Percentiles rank a stretch among this genome's conserved stretches.
Evolutionary conservation across 2,888 invertebrate genomes (phyloP).

Genomic region (Scrobipalpa costella): DNA sequence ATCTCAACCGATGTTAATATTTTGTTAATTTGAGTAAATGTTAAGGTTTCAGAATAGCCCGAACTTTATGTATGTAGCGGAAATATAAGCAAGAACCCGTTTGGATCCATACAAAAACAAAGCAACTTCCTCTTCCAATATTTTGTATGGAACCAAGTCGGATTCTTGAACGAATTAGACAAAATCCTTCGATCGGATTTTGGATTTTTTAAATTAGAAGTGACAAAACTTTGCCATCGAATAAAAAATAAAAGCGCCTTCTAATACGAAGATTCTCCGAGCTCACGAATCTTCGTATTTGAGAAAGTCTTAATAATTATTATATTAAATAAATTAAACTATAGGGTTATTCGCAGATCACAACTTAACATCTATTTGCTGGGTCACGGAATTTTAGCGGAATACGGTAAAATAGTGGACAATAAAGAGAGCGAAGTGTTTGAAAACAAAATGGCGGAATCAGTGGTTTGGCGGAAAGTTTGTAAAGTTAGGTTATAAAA

Average conservation of each 20-base stretch:
- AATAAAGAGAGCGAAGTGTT: conserved; percentile 62
- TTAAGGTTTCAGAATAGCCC: conserved; percentile 41
- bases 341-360: conserved; percentile 77
- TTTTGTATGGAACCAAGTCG: conserved; percentile 71
- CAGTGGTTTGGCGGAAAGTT: conserved; percentile 48
- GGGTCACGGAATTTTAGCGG: conserved; percentile 60
- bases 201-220: neutral
- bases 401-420: conserved; percentile 58
- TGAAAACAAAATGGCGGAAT: conserved; percentile 50
- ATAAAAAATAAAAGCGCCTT: conserved; percentile 50
- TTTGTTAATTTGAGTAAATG: conserved; percentile 36
- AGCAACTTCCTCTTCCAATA: conserved; percentile 78
- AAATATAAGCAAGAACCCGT: conserved; percentile 60
- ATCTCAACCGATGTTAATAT: conserved; percentile 49
- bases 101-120: conserved; percentile 67
- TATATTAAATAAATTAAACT: conserved; percentile 54
- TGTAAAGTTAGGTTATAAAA: conserved; percentile 60
- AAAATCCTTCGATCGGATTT: neutral
- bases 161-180: conserved; percentile 57
- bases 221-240: conserved; percentile 59
- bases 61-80: conserved; percentile 1
- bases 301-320: conserved; percentile 38
- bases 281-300: conserved; percentile 76
- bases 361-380: conserved; percentile 77
- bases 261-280: conserved; percentile 73